Conservation (phyloP, 2,888 invertebrate species). For the Blastobasis adustella region DNA sequence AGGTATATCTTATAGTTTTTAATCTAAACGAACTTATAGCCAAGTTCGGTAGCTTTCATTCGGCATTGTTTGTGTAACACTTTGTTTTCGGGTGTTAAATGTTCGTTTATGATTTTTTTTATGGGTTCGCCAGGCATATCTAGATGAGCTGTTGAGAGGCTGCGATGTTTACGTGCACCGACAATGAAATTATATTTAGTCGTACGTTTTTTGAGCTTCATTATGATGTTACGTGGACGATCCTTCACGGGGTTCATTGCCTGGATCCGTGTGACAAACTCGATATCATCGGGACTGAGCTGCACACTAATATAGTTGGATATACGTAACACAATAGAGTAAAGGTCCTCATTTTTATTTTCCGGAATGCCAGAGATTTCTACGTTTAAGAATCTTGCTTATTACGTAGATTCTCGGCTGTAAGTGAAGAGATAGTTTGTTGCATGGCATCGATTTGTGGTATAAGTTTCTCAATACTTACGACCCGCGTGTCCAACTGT, state of each 20-base stretch:
- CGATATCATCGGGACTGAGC: background rate
- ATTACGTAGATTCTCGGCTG: too few species aligned
- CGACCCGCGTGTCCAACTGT: background rate
- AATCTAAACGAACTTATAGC: background rate
- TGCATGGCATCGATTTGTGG: background rate
- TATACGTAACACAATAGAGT: background rate
- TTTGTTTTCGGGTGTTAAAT: conserved; percentile 1
- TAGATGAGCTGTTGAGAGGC: background rate
- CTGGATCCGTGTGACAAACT: background rate
- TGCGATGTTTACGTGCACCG: background rate
- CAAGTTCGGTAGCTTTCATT: background rate
- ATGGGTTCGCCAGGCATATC: background rate
- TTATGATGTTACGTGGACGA: background rate
- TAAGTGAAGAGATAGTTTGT: too few species aligned
- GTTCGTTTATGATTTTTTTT: background rate
- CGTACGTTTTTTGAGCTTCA: background rate
- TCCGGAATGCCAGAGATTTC: background rate
- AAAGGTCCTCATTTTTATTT: background rate
- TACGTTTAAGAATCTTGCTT: background rate
- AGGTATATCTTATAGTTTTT: conserved; percentile 1
- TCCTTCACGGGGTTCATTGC: background rate
- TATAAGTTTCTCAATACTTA: background rate
- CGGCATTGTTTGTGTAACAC: background rate
- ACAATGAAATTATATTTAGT: background rate
- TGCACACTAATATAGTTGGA: background rate